These are phyloP conservation scores for Phymorhynchus buccinoides DNA, from an alignment of 1,140 invertebrate species.

Conservation along the genomic window DNA sequence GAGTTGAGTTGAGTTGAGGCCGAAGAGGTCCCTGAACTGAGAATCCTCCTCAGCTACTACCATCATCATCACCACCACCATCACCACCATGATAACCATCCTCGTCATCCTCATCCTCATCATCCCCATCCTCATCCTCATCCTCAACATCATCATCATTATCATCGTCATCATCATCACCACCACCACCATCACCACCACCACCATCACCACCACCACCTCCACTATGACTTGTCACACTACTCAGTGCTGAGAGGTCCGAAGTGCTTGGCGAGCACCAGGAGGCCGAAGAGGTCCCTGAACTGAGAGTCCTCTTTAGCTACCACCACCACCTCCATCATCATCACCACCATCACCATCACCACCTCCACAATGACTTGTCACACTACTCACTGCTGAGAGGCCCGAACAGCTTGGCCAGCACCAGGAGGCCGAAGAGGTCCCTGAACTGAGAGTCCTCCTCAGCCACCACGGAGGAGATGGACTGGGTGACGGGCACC, in stretches of 20 bases:
- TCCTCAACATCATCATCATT: too few species aligned
- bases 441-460: conserved; percentile 15
- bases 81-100: too few species aligned
- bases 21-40: conserved; percentile 19
- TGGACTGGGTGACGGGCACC: background rate
- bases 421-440: conserved; percentile 20
- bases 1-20: too few species aligned
- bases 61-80: background rate
- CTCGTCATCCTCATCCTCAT: too few species aligned
- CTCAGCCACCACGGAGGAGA: conserved; percentile 15
- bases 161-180: too few species aligned
- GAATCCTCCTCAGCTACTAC: conserved; percentile 4
- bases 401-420: conserved; percentile 12
- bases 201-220: too few species aligned
- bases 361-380: background rate
- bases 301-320: too few species aligned
- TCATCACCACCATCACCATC: background rate
- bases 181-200: too few species aligned
- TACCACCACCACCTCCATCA: background rate
- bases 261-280: background rate
- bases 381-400: background rate
- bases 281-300: background rate
- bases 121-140: too few species aligned
- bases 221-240: background rate
- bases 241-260: background rate